Evolutionary conservation across 2,888 invertebrate species (phyloP), one percentile per base, ranked within the genome.

Genomic region (Archips crataeganus): DNA sequence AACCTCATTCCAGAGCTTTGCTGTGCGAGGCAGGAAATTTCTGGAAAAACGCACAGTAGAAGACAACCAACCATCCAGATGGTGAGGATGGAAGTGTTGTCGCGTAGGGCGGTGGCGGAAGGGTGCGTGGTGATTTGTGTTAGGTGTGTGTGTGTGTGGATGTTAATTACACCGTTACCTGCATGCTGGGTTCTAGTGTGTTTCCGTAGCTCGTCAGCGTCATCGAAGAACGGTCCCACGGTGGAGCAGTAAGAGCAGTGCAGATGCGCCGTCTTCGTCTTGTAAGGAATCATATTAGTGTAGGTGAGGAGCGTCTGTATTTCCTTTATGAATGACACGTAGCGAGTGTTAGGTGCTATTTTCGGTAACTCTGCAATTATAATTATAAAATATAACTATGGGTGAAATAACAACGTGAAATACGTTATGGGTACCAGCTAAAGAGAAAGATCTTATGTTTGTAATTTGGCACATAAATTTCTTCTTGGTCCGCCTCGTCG

Each of bases 201-300:
- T 0, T 70, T 69, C 0, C 90, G 75, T 0, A 93, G 75, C 0
- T 86, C 86, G 0, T 84, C 82, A 0, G 88, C 78, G 4, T 87
- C 81, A 0, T 87, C 84, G 72, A 87, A 90, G 32, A 39, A 5
- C 0, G 76, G 75, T 0, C 80, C 78, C 0, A 81, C 80, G 0
- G 84, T 80, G 8, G 79, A 75, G 71, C 93, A 93, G 66, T 88
- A 92, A 0, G 86, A 84, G 75, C 93, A 93, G 74, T 79, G 82
- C 51, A 82, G 87, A 0, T 79, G 76, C 0, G 82, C 76, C 0
- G 80, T 75, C 51, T 82, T 87, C 0, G 84, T 81, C 57, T 87
- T 90, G 79, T 85, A 92, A 0, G 92, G 91, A 0, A 88, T 85
- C 0, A 85, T 89, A 68, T 91, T 92, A 0, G 91, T 89, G 76